Conservation (phyloP, 2,888 invertebrate genomes). For the Lasius fuliginosus region DNA sequence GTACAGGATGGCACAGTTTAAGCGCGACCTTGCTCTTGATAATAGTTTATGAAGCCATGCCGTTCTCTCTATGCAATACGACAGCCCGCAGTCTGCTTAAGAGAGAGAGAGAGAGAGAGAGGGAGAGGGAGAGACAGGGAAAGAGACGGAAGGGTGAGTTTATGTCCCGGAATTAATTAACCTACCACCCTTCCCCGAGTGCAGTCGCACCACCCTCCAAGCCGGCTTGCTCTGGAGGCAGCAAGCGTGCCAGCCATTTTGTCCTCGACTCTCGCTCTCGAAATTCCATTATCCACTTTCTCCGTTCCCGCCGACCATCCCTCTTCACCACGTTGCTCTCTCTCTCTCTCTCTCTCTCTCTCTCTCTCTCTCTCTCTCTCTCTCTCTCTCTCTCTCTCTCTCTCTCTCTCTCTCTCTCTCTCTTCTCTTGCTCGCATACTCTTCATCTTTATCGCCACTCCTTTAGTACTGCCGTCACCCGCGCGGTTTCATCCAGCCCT, state of each 20-base stretch:
- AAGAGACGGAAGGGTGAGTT: slow-evolving; percentile 74
- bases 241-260: slow-evolving; percentile 80
- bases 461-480: slow-evolving; percentile 65
- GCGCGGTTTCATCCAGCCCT: slow-evolving; percentile 69
- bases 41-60: slow-evolving; percentile 83
- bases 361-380: slow-evolving; percentile 65
- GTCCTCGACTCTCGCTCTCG: slow-evolving; percentile 83
- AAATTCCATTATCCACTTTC: slow-evolving; percentile 83
- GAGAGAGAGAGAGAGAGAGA: slow-evolving; percentile 57
- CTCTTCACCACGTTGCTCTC: slow-evolving; percentile 60
- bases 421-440: slow-evolving; percentile 49
- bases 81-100: slow-evolving; percentile 68
- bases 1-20: slow-evolving; percentile 82
- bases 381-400: slow-evolving; percentile 61
- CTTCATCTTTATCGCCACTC: slow-evolving; percentile 63
- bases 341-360: slow-evolving; percentile 62
- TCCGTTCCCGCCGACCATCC: slow-evolving; percentile 72
- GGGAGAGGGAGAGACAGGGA: slow-evolving; percentile 48
- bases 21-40: slow-evolving; percentile 84
- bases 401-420: slow-evolving; percentile 64
- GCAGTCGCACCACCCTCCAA: slow-evolving; percentile 71
- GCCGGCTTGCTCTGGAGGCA: slow-evolving; percentile 71
- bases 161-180: slow-evolving; percentile 85
- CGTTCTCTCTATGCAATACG: slow-evolving; percentile 72
- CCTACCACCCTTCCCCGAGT: slow-evolving; percentile 80